Conservation (phyloP, 1,140 invertebrate species). For the Drosophila kepulauana region DNA sequence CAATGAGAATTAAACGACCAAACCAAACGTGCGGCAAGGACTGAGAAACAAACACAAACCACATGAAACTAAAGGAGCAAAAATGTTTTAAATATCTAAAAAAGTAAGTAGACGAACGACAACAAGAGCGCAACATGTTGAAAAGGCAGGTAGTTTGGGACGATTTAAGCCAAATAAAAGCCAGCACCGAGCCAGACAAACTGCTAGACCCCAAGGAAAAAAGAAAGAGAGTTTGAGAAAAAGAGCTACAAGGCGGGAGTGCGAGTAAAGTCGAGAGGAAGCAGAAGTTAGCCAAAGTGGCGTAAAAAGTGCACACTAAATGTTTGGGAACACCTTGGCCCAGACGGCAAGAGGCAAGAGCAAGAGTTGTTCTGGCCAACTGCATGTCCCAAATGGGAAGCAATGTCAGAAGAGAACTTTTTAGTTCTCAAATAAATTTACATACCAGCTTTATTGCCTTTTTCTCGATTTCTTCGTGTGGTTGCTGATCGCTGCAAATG, state of each 20-base stretch:
- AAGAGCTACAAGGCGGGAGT: background rate
- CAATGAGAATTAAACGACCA: constrained; percentile 64
- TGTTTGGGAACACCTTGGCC: constrained; percentile 68
- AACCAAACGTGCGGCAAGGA: constrained; percentile 50
- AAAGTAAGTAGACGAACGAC: constrained; percentile 73
- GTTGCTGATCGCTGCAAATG: constrained; percentile 38
- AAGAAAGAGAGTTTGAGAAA: background rate
- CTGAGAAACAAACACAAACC: background rate
- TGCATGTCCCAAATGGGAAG: constrained; percentile 59
- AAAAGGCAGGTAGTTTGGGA: constrained; percentile 38
- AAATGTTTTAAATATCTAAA: constrained; percentile 34
- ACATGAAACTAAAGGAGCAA: background rate
- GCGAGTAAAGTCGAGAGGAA: background rate
- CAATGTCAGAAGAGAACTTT: constrained; percentile 45
- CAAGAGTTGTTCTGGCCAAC: constrained; percentile 45
- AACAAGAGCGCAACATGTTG: constrained; percentile 32
- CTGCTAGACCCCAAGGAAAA: constrained; percentile 25
- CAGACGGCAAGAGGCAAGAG: constrained; percentile 1
- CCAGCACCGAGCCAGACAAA: constrained; percentile 54
- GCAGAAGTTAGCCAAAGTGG: constrained; percentile 20
- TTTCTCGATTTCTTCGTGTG: constrained; percentile 3
- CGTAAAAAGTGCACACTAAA: constrained; percentile 43
- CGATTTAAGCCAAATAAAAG: constrained; percentile 74
- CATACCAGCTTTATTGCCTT: constrained; percentile 62
- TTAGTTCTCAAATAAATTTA: constrained; percentile 67